These are phyloP conservation scores for Plodia interpunctella DNA, from an alignment of 1,140 invertebrate genomes.

Conservation along the genomic window DNA sequence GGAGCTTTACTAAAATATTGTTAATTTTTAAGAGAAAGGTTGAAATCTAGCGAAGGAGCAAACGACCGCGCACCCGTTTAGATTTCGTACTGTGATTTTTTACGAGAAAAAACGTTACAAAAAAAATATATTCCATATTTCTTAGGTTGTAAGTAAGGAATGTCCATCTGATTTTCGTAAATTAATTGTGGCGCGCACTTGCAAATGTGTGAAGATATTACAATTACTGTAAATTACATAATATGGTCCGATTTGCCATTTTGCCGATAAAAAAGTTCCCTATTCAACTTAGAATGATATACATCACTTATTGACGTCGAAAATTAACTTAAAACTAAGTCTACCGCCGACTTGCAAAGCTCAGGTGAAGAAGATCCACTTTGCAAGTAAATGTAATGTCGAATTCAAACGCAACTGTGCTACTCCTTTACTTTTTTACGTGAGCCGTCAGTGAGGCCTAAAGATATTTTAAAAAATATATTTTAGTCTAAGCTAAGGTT, in stretches of 20 bases:
- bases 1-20: slow-evolving; percentile 2
- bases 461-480: neutral
- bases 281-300: too few relatives aligned
- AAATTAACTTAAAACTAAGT: too few relatives aligned
- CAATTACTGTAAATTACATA: too few relatives aligned
- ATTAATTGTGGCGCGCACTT: too few relatives aligned
- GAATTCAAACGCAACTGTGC: neutral
- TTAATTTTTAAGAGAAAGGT: slow-evolving; percentile 4
- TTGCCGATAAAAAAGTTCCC: too few relatives aligned
- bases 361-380: too few relatives aligned
- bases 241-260: too few relatives aligned
- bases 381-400: too few relatives aligned
- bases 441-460: neutral
- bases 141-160: neutral
- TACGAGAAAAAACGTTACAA: slow-evolving; percentile 8
- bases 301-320: too few relatives aligned
- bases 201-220: too few relatives aligned
- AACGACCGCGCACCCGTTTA: neutral
- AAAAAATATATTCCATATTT: slow-evolving; percentile 10
- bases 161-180: neutral
- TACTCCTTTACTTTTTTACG: too few relatives aligned
- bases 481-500: neutral
- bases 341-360: too few relatives aligned
- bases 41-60: neutral
- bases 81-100: slow-evolving; percentile 11